Conservation (phyloP, 2,797 vertebrate genomes). For the Lerista edwardsae region DNA sequence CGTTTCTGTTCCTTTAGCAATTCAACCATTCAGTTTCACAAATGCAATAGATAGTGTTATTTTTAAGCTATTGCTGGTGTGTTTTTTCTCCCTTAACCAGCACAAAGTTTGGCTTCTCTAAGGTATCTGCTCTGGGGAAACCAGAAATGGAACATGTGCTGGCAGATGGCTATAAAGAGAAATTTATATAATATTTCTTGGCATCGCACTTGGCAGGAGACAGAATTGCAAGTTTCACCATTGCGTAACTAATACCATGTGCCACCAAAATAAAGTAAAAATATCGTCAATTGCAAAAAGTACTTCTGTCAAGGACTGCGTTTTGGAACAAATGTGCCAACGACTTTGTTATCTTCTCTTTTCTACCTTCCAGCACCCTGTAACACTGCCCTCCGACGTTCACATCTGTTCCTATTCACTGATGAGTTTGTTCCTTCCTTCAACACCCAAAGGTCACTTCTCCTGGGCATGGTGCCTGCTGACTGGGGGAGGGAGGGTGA, state of each 20-base stretch:
- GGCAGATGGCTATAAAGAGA: conserved; percentile 61
- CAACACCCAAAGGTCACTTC: conserved; percentile 61
- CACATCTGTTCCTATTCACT: conserved; percentile 44
- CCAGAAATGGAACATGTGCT: conserved; percentile 58
- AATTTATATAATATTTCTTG: conserved; percentile 63
- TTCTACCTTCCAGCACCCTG: conserved; percentile 40
- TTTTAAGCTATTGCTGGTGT: not conserved
- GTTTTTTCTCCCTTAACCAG: not conserved
- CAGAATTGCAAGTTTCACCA: conserved; percentile 62
- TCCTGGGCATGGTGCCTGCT: conserved; percentile 66
- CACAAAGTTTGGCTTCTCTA: not conserved
- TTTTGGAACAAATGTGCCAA: conserved; percentile 57
- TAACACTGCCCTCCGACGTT: conserved; percentile 47
- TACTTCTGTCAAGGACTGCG: conserved; percentile 52
- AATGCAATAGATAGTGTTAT: not conserved
- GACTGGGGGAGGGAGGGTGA: conserved; percentile 56
- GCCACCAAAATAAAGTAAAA: conserved; percentile 62
- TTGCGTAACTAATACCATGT: conserved; percentile 64
- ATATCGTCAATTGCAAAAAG: conserved; percentile 40
- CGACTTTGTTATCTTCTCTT: conserved; percentile 42
- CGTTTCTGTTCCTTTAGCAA: not conserved
- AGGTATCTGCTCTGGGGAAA: conserved; percentile 31
- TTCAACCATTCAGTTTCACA: not conserved
- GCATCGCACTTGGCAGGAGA: conserved; percentile 60
- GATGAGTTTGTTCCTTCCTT: conserved; percentile 66